These are phyloP conservation scores for Calliopum simillimum DNA, from an alignment of 2,888 invertebrate genomes.

Conservation along the genomic window DNA sequence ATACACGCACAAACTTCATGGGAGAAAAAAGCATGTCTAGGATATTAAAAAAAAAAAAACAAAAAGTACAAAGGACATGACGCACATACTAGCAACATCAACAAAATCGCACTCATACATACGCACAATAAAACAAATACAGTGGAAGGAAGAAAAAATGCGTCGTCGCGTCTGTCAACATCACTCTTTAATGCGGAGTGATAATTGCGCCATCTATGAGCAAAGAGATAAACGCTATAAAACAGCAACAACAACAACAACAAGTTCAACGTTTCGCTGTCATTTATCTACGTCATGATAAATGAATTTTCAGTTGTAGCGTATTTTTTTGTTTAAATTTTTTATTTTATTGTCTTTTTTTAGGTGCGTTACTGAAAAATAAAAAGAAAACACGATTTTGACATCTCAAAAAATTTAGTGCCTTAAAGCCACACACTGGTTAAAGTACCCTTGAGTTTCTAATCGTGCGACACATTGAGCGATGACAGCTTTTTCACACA, in stretches of 20 bases:
- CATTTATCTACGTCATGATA: conserved; percentile 16
- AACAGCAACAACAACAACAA: not conserved
- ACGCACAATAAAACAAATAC: not conserved
- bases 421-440: no score
- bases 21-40: not conserved
- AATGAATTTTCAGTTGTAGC: conserved; percentile 3
- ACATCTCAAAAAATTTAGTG: no score
- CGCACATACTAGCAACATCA: not conserved
- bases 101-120: not conserved
- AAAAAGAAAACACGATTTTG: no score
- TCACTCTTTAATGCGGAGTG: not conserved
- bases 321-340: not conserved
- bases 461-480: not conserved
- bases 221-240: not conserved
- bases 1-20: not conserved
- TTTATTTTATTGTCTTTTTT: not conserved
- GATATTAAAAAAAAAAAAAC: not conserved
- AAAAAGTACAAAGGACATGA: not conserved
- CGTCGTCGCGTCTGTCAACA: conserved; percentile 14
- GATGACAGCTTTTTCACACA: no score
- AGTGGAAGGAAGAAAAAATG: not conserved
- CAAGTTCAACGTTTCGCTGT: not conserved
- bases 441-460: no score
- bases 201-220: conserved; percentile 21
- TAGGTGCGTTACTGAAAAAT: no score